Percentiles rank a stretch among this genome's conserved stretches.
Evolutionary conservation across 2,888 invertebrate species (phyloP).

Genomic region (Pollenia griseotomentosa): DNA sequence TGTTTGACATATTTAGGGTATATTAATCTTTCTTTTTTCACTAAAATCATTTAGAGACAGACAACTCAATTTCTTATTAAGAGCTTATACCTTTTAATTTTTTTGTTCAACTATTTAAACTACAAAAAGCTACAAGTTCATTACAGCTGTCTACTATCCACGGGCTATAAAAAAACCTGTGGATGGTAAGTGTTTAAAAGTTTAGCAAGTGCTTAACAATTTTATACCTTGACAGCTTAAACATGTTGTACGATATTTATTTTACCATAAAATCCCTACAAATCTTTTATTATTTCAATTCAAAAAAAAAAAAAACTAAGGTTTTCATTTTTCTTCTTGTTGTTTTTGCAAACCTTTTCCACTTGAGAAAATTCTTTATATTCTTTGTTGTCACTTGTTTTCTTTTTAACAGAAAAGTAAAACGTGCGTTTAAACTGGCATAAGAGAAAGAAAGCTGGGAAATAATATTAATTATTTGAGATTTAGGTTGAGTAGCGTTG

Average conservation of each 20-base stretch:
- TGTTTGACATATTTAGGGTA: too few species aligned
- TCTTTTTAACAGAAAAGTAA: background rate
- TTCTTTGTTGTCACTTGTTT: background rate
- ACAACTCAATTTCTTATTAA: too few species aligned
- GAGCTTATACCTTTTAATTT: too few species aligned
- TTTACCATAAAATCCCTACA: constrained; percentile 36
- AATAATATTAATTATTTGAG: too few species aligned
- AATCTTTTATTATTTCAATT: constrained; percentile 27
- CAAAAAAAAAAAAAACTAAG: constrained; percentile 1
- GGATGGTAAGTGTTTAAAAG: background rate
- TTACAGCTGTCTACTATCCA: background rate
- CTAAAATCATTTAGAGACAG: too few species aligned
- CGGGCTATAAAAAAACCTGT: background rate
- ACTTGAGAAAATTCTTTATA: constrained; percentile 48
- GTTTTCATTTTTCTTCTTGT: constrained; percentile 12
- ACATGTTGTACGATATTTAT: background rate
- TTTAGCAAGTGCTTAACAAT: background rate
- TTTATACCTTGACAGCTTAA: background rate
- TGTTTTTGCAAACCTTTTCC: constrained; percentile 45
- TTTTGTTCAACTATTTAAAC: too few species aligned
- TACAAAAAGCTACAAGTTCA: background rate
- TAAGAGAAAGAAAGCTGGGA: background rate
- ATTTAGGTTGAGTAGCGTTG: too few species aligned
- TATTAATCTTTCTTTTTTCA: too few species aligned
- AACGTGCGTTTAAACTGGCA: background rate